Evolutionary conservation across 2,797 vertebrate genomes (phyloP), one percentile per base, ranked within the genome.

Genomic region (Mus caroli): DNA sequence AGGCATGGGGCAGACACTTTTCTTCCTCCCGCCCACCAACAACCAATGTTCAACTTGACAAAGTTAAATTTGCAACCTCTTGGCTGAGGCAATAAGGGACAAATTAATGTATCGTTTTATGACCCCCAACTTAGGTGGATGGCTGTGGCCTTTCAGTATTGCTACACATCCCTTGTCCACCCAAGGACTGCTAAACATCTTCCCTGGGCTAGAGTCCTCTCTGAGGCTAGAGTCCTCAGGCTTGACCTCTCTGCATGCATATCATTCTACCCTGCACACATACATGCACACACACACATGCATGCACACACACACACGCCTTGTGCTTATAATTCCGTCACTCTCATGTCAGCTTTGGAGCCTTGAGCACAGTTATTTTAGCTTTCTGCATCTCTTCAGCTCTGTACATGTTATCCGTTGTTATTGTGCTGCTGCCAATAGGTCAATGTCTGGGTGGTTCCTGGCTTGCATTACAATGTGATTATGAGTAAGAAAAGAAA

Each of bases 401-500:
- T 67, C 52, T 82, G 6, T 73, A 46, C 31, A 26, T 54, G 34
- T 58, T 78, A 86, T 46, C 69, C 67, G 54, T 77, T 75, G 54
- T 79, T 80, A 24, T 17, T 84, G 84, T 26, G 40, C 22, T 24
- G 40, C 19, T 20, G 90, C 46, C 73, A 79, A 58, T 52, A n/a
- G 31, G 62, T 83, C 56, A 95, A 37, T n/a, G 71, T n/a, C 85
- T 37, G 46, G 46, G 69, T 54, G 54, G 20, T 54, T n/a, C 54
- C 54, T 85, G 6, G 50, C 20, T 37, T 69, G 52, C 46, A 84
- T 94, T 88, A 76, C 71, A 83, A 91, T 56, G 64, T 64, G 56
- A 90, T 60, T 60, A 60, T 34, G 69, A 94, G 28, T 87, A 86
- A 76, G 52, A 62, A 89, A 92, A 95, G 19, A 31, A 91, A 26